Percentiles rank a stretch among this genome's conserved stretches.
Evolutionary conservation across 2,797 vertebrate species (phyloP).

Genomic region (Semaprochilodus insignis): DNA sequence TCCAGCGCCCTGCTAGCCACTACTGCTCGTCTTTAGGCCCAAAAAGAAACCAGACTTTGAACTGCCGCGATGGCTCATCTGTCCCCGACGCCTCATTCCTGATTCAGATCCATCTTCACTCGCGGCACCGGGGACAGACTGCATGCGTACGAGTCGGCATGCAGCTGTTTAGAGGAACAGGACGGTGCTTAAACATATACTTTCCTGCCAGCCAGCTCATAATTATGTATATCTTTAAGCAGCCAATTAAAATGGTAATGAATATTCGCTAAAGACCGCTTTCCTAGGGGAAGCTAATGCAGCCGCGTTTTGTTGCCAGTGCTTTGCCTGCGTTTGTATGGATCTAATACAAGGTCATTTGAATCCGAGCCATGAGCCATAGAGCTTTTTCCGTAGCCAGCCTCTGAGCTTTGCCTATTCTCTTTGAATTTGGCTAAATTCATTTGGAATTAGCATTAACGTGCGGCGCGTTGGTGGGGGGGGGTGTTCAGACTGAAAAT

Average conservation of each 20-base stretch:
- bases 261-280: slow-evolving; percentile 43
- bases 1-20: background rate
- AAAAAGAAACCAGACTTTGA: slow-evolving; percentile 20
- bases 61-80: slow-evolving; percentile 34
- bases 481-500: slow-evolving; percentile 2
- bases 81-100: slow-evolving; percentile 33
- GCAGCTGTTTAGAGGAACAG: slow-evolving; percentile 49
- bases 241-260: slow-evolving; percentile 67
- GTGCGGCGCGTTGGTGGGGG: background rate
- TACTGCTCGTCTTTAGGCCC: background rate
- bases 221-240: slow-evolving; percentile 65
- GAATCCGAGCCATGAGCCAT: background rate
- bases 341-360: slow-evolving; percentile 9
- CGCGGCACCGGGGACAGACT: background rate
- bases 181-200: slow-evolving; percentile 52
- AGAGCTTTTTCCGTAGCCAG: background rate
- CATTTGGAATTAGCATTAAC: slow-evolving; percentile 14
- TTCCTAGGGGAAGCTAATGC: slow-evolving; percentile 44
- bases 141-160: slow-evolving; percentile 19
- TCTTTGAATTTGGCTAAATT: slow-evolving; percentile 6
- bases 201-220: slow-evolving; percentile 46
- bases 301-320: background rate
- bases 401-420: background rate
- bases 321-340: slow-evolving; percentile 17
- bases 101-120: slow-evolving; percentile 33